A percentile compares a stretch with the other conserved stretches of the same genome.
These are phyloP conservation scores for Brachionus manjavacas DNA, from an alignment of 1,140 invertebrate genomes.

Conservation along the genomic window DNA sequence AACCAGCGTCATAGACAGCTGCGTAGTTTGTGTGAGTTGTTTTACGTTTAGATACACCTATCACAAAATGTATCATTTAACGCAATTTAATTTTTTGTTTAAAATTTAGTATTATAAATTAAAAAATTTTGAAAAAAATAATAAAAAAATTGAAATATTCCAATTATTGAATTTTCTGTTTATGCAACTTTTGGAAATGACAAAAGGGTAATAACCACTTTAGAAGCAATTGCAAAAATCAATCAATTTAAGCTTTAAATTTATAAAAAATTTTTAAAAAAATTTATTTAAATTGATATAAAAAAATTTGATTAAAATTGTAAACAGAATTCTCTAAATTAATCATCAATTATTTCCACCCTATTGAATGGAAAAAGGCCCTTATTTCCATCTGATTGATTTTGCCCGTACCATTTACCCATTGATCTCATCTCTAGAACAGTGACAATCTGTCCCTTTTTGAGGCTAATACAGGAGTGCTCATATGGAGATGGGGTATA, in stretches of 20 bases:
- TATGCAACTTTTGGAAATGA: too few species aligned
- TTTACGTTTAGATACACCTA: background rate
- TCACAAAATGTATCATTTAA: too few species aligned
- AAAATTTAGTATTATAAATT: background rate
- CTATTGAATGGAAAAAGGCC: slow-evolving; percentile 41
- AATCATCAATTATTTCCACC: slow-evolving; percentile 5
- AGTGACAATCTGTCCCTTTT: slow-evolving; percentile 18
- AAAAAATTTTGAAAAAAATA: background rate
- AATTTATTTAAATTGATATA: background rate
- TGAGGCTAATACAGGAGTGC: slow-evolving; percentile 10
- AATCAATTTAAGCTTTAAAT: too few species aligned
- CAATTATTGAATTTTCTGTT: too few species aligned
- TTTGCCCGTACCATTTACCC: slow-evolving; percentile 37
- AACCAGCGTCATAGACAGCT: background rate
- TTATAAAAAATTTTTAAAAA: too few species aligned
- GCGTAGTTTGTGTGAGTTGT: background rate
- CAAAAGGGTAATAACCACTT: too few species aligned
- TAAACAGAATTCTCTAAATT: background rate
- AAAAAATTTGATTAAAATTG: background rate
- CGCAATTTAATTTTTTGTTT: too few species aligned
- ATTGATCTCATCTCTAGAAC: slow-evolving; percentile 39
- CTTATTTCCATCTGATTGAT: background rate
- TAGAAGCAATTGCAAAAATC: too few species aligned
- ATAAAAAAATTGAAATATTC: background rate
- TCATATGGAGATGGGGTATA: slow-evolving; percentile 40